These are phyloP conservation scores for Zaprionus africanus DNA, from an alignment of 1,140 invertebrate genomes.

Conservation along the genomic window DNA sequence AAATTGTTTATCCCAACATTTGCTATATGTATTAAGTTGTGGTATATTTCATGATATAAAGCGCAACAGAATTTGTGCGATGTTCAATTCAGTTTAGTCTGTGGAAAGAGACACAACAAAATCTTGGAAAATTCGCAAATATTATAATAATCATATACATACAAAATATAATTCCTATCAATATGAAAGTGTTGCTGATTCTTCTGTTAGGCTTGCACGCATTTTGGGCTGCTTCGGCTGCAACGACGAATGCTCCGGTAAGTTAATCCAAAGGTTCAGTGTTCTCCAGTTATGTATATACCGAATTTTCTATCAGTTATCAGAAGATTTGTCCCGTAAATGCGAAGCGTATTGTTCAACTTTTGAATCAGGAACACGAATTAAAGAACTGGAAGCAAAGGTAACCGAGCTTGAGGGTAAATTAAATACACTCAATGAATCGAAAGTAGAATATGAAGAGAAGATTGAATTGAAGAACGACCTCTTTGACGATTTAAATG, in stretches of 20 bases:
- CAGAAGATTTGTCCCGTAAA: background rate
- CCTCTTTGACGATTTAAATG: constrained; percentile 2
- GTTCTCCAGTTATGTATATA: background rate
- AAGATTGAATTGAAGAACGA: constrained; percentile 2
- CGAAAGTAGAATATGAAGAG: background rate
- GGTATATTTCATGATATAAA: constrained; percentile 16
- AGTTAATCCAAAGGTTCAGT: background rate
- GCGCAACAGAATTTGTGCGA: background rate
- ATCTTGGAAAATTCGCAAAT: background rate
- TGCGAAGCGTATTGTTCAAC: constrained; percentile 9
- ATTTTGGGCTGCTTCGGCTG: background rate
- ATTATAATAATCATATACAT: no score
- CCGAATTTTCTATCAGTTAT: background rate
- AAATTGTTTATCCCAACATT: constrained; percentile 2
- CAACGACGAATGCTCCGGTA: constrained; percentile 1
- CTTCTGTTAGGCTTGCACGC: constrained; percentile 9
- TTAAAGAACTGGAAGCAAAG: constrained; percentile 10
- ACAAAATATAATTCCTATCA: background rate
- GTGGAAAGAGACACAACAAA: background rate
- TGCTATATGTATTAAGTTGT: background rate
- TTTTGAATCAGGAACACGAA: background rate
- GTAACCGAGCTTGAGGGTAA: constrained; percentile 6
- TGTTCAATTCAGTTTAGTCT: constrained; percentile 19
- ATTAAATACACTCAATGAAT: background rate
- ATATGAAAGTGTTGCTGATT: constrained; percentile 27